These are phyloP conservation scores for Choloepus didactylus DNA, from an alignment of 2,797 vertebrate species.

Conservation along the genomic window DNA sequence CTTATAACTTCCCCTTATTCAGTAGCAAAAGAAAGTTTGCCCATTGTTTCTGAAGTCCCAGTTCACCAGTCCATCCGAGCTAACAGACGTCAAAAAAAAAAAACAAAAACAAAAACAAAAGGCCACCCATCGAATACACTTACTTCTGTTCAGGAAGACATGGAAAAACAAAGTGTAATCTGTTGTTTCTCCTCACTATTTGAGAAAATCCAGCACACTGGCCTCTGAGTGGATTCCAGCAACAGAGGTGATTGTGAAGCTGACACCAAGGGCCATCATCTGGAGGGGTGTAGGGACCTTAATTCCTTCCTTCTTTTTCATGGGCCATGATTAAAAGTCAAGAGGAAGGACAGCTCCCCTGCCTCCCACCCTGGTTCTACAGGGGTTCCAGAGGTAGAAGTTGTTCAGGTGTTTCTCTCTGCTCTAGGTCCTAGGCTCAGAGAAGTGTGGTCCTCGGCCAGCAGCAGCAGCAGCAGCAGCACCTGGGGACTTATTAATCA, in stretches of 20 bases:
- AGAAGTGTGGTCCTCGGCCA: not conserved
- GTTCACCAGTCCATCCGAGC: constrained; percentile 23
- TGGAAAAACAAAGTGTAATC: not conserved
- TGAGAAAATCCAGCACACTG: constrained; percentile 46
- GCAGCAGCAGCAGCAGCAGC: not conserved
- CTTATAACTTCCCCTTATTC: not conserved
- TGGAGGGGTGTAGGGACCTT: not conserved
- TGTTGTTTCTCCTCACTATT: not conserved
- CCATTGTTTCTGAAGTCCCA: not conserved
- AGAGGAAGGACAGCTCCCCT: not conserved
- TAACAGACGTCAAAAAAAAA: not conserved
- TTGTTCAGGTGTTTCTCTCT: not conserved
- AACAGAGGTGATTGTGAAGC: not conserved
- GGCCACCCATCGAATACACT: not conserved
- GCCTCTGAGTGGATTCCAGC: not conserved
- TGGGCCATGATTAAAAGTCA: not conserved
- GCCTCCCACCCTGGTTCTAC: not conserved
- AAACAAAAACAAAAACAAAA: no score
- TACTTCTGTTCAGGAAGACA: constrained; percentile 55
- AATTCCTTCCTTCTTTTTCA: constrained; percentile 38
- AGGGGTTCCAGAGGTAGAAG: not conserved
- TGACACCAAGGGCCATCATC: not conserved
- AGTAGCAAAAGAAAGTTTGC: not conserved
- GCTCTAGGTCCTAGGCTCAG: constrained; percentile 27
- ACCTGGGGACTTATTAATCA: not conserved